Evolutionary conservation across 2,888 invertebrate species (phyloP).

Genomic region (Campaea margaritaria): DNA sequence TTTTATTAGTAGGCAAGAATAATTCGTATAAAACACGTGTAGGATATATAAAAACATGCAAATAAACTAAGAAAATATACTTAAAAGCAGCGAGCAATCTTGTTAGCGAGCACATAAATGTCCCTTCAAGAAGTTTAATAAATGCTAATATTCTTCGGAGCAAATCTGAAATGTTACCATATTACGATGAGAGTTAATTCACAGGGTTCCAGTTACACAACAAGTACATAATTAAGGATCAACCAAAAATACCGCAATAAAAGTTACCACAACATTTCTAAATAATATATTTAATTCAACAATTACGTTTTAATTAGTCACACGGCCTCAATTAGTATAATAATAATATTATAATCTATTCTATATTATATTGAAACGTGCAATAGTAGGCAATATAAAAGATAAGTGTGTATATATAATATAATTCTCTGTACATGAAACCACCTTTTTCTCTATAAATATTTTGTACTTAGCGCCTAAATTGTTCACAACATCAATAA

Average conservation of each 20-base stretch:
- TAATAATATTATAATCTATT: constrained; percentile 39
- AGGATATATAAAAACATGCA: constrained; percentile 41
- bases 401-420: constrained; percentile 49
- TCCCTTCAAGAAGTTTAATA: constrained; percentile 55
- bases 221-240: constrained; percentile 37
- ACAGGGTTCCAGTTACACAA: no score
- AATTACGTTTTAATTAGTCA: constrained; percentile 40
- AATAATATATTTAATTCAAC: constrained; percentile 58
- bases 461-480: constrained; percentile 62
- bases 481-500: constrained; percentile 68
- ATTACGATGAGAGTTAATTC: constrained; percentile 23
- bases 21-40: constrained; percentile 38
- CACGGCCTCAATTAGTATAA: constrained; percentile 46
- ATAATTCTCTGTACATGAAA: constrained; percentile 50
- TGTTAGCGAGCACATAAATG: constrained; percentile 33
- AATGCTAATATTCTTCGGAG: constrained; percentile 82
- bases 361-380: constrained; percentile 48
- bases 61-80: constrained; percentile 28
- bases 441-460: constrained; percentile 40
- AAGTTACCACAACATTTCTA: constrained; percentile 40
- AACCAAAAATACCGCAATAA: constrained; percentile 37
- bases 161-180: constrained; percentile 73
- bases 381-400: constrained; percentile 42
- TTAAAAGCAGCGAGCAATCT: constrained; percentile 34
- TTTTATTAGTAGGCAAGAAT: constrained; percentile 32